Evolutionary conservation across 1,140 invertebrate species (phyloP).

Genomic region (Orchesella cincta): DNA sequence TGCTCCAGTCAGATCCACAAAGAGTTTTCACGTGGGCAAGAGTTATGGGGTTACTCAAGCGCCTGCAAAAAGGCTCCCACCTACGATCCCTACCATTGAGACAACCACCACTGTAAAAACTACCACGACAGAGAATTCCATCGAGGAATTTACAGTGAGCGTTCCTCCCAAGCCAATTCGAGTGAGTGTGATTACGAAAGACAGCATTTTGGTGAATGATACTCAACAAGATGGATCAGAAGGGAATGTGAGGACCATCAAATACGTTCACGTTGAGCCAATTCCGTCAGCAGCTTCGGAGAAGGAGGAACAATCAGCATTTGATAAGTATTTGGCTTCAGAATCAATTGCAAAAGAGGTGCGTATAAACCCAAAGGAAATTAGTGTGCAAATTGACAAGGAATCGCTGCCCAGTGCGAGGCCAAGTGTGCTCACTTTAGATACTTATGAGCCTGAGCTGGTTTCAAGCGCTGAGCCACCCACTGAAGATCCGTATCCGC

Average conservation of each 20-base stretch:
- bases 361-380: conserved; percentile 28
- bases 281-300: not conserved
- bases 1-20: not conserved
- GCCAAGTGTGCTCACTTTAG: conserved; percentile 59
- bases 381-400: conserved; percentile 31
- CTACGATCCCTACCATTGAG: not conserved
- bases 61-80: not conserved
- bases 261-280: conserved; percentile 34
- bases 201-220: conserved; percentile 29
- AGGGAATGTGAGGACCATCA: not conserved
- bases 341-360: conserved; percentile 2
- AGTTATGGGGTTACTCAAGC: not conserved
- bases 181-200: conserved; percentile 49
- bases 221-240: not conserved
- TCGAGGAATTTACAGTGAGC: not conserved
- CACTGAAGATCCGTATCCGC: conserved; percentile 35
- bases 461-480: not conserved
- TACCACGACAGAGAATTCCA: not conserved
- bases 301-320: not conserved
- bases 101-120: not conserved
- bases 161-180: conserved; percentile 40
- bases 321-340: not conserved
- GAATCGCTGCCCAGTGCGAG: conserved; percentile 71
- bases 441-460: not conserved
- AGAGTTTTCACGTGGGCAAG: not conserved